Percentiles rank a stretch among this genome's conserved stretches.
Evolutionary conservation across 2,888 invertebrate species (phyloP).

Genomic region (Synanthedon andrenaeformis): DNA sequence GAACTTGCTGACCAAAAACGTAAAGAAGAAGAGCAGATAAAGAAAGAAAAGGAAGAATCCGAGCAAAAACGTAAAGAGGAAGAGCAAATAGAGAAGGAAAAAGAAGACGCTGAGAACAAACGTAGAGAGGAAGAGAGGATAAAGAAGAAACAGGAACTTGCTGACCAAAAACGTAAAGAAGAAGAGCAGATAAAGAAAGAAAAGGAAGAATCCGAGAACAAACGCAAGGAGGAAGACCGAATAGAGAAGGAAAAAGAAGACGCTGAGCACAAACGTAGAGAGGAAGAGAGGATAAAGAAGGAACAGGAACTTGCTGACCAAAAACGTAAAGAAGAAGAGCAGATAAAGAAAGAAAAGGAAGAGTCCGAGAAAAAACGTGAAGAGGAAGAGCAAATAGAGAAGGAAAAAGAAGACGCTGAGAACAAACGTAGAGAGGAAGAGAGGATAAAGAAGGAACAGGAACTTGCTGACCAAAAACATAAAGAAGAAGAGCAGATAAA

Average conservation of each 20-base stretch:
- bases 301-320: slow-evolving; percentile 6
- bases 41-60: slow-evolving; percentile 9
- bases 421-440: neutral
- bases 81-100: slow-evolving; percentile 4
- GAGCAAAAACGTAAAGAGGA: neutral
- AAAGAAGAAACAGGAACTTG: neutral
- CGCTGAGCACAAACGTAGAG: slow-evolving; percentile 1
- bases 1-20: slow-evolving; percentile 1
- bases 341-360: neutral
- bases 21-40: slow-evolving; percentile 2
- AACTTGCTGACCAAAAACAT: slow-evolving; percentile 11
- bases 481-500: slow-evolving; percentile 1
- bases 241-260: slow-evolving; percentile 3
- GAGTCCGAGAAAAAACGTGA: slow-evolving; percentile 1
- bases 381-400: neutral
- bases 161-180: neutral
- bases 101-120: neutral
- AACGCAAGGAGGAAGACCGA: neutral
- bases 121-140: slow-evolving; percentile 3
- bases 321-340: neutral
- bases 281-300: neutral
- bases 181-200: slow-evolving; percentile 5
- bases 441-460: slow-evolving; percentile 7
- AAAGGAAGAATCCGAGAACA: slow-evolving; percentile 7
- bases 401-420: neutral